These are phyloP conservation scores for Eretmochelys imbricata DNA, from an alignment of 2,113 vertebrate genomes.

Conservation along the genomic window DNA sequence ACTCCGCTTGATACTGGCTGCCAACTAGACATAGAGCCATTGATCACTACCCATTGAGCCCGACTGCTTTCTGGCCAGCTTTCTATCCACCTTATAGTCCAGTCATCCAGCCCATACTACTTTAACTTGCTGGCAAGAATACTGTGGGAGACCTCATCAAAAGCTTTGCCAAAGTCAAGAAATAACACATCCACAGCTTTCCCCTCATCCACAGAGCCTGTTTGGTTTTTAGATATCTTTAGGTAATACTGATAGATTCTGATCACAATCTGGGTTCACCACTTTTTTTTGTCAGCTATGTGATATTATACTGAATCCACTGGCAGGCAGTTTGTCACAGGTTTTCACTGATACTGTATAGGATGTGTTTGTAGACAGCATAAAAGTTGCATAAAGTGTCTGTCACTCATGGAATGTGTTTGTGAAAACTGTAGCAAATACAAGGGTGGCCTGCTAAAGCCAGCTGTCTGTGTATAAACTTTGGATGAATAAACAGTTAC, in stretches of 20 bases:
- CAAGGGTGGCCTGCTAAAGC: background rate
- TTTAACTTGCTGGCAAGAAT: no score
- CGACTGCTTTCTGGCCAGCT: no score
- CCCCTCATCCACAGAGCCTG: background rate
- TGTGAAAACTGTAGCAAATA: background rate
- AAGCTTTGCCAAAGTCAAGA: no score
- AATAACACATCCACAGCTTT: no score
- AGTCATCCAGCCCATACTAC: no score
- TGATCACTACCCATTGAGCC: no score
- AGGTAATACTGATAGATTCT: background rate
- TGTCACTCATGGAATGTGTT: background rate
- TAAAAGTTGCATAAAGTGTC: accelerated
- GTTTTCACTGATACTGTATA: background rate
- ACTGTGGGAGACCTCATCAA: no score
- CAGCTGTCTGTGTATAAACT: background rate
- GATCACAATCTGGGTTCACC: background rate
- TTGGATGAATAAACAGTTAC: background rate
- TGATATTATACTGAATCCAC: background rate
- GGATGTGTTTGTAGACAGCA: background rate
- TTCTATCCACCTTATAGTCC: no score
- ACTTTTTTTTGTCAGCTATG: background rate
- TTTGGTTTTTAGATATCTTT: background rate
- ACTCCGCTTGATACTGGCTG: no score
- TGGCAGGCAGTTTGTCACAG: background rate
- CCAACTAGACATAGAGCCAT: no score